Percentiles rank a stretch among this genome's conserved stretches.
Conservation (phyloP, 2,113 vertebrate species). For the Polyodon spathula region DNA sequence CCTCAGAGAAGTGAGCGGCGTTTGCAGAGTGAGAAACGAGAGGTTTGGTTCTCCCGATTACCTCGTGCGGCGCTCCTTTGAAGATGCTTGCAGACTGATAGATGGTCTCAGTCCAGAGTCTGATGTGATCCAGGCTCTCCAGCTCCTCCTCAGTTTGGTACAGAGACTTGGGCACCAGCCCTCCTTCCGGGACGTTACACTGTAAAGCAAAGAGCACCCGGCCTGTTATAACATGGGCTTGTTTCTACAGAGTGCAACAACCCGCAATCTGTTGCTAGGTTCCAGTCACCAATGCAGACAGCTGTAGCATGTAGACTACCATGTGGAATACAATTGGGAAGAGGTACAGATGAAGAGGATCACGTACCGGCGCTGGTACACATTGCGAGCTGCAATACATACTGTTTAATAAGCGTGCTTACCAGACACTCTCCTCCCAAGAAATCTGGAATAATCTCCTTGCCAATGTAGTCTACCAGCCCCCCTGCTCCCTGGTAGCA, state of each 20-base stretch:
- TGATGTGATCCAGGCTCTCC: slow-evolving; percentile 55
- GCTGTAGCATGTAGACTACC: too few relatives aligned
- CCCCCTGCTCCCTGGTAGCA: slow-evolving; percentile 70
- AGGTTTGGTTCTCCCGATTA: slow-evolving; percentile 23
- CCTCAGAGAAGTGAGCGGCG: too few relatives aligned
- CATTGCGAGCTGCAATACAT: too few relatives aligned
- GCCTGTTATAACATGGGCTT: not conserved
- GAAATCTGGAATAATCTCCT: slow-evolving; percentile 69
- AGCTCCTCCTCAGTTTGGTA: slow-evolving; percentile 61
- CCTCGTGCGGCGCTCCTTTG: slow-evolving; percentile 66
- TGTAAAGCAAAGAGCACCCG: slow-evolving; percentile 20
- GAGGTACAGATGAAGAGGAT: too few relatives aligned
- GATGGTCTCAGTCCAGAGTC: slow-evolving; percentile 67
- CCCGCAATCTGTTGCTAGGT: too few relatives aligned
- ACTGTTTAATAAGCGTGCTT: slow-evolving; percentile 20
- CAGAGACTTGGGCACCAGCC: slow-evolving; percentile 66
- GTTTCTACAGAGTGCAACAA: too few relatives aligned
- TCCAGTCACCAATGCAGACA: too few relatives aligned
- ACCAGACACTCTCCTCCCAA: slow-evolving; percentile 73
- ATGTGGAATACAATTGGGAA: too few relatives aligned
- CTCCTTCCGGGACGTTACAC: slow-evolving; percentile 71
- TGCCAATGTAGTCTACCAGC: slow-evolving; percentile 68
- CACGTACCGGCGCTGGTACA: too few relatives aligned
- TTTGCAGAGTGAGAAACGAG: fast-evolving
- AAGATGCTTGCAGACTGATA: slow-evolving; percentile 64